Evolutionary conservation across 2,113 vertebrate genomes (phyloP).

Genomic region (Fulmarus glacialis): DNA sequence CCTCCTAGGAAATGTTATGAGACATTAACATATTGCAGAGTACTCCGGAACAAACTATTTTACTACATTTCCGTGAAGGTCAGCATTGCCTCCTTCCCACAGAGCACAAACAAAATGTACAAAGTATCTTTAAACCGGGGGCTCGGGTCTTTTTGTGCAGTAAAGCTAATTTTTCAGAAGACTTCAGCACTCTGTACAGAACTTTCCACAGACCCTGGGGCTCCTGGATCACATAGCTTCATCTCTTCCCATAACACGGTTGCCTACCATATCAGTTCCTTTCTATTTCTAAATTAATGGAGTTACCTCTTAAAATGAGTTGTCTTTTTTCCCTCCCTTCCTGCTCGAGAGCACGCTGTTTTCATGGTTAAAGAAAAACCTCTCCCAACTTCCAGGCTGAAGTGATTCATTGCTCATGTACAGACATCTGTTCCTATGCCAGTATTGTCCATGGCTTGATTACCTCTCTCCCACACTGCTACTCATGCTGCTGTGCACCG

Average conservation of each 20-base stretch:
- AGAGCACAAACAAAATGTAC: not conserved
- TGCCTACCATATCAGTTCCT: not conserved
- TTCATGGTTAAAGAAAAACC: not conserved
- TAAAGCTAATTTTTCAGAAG: not conserved
- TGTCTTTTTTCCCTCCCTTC: not conserved
- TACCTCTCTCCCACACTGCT: not conserved
- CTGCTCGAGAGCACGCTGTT: not conserved
- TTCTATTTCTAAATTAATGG: not conserved
- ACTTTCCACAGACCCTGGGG: not conserved
- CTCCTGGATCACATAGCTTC: not conserved
- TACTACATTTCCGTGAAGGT: not conserved
- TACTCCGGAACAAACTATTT: not conserved
- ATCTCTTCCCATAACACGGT: not conserved
- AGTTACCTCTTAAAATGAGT: not conserved
- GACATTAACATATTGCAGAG: not conserved
- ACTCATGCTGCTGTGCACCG: not conserved
- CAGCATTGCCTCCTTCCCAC: not conserved
- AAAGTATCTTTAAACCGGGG: not conserved
- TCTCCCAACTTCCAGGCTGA: not conserved
- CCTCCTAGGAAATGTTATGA: not conserved
- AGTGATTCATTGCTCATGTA: not conserved
- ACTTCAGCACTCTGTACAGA: not conserved
- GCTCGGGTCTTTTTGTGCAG: not conserved
- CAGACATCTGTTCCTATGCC: not conserved
- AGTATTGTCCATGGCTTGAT: not conserved